Conservation (phyloP, 2,113 vertebrate species). For the Isichthys henryi region DNA sequence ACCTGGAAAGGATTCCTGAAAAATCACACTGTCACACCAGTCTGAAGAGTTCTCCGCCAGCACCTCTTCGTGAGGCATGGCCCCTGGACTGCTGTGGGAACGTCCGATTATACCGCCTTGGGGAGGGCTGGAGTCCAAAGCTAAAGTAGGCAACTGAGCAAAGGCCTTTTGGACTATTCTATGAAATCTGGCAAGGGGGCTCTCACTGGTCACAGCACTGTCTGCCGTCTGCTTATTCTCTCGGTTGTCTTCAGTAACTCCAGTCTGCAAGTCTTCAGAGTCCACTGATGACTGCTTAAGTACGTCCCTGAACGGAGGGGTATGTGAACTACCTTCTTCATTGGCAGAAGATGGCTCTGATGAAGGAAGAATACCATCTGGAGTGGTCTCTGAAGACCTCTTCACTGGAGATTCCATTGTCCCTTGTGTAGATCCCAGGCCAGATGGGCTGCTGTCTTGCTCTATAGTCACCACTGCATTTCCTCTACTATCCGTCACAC, state of each 20-base stretch:
- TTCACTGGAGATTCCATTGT: neutral
- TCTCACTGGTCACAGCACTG: neutral
- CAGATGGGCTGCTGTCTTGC: conserved; percentile 1
- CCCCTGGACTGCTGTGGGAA: conserved; percentile 7
- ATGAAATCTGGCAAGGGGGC: conserved; percentile 24
- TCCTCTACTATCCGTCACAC: neutral
- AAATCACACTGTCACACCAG: neutral
- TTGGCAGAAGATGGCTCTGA: neutral
- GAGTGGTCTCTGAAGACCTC: neutral
- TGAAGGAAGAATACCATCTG: conserved; percentile 6
- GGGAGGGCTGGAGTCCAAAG: conserved; percentile 14
- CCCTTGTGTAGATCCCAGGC: neutral
- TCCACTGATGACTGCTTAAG: conserved; percentile 34
- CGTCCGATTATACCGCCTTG: conserved; percentile 41
- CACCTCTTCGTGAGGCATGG: neutral
- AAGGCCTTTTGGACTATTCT: conserved; percentile 36
- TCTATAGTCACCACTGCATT: neutral
- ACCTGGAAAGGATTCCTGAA: neutral
- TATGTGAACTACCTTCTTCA: neutral
- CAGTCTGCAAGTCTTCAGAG: conserved; percentile 4
- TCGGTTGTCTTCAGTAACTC: neutral
- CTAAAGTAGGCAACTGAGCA: conserved; percentile 36
- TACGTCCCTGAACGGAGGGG: neutral
- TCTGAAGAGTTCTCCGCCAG: neutral
- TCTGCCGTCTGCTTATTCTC: neutral